These are phyloP conservation scores for Oxygymnocypris stewartii DNA, from an alignment of 2,113 vertebrate genomes.

Conservation along the genomic window DNA sequence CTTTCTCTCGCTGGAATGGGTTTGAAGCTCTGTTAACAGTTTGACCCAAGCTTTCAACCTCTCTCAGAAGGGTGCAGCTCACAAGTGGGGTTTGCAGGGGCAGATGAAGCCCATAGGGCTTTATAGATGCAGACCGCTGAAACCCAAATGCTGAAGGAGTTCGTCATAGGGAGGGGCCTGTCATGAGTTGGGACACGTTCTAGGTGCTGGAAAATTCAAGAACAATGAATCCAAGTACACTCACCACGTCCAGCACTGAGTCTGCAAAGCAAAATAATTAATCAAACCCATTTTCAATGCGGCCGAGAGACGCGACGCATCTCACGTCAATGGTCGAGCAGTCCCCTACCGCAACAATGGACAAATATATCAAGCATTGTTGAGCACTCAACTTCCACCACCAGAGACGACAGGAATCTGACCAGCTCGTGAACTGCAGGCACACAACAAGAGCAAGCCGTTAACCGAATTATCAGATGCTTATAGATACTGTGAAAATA, in stretches of 20 bases:
- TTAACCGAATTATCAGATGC: slow-evolving; percentile 27
- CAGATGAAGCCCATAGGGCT: slow-evolving; percentile 3
- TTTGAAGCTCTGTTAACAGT: slow-evolving; percentile 35
- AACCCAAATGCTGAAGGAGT: background rate
- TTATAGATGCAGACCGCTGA: background rate
- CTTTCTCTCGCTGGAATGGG: background rate
- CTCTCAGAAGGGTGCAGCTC: slow-evolving; percentile 28
- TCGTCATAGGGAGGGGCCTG: slow-evolving; percentile 44
- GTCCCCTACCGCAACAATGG: slow-evolving; percentile 40
- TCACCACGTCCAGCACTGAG: slow-evolving; percentile 39
- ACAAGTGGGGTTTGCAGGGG: slow-evolving; percentile 2
- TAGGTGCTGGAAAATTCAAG: slow-evolving; percentile 42
- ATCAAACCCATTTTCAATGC: slow-evolving; percentile 44
- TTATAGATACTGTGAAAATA: slow-evolving; percentile 35
- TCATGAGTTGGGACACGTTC: slow-evolving; percentile 48
- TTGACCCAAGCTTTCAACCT: slow-evolving; percentile 32
- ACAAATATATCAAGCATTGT: slow-evolving; percentile 38
- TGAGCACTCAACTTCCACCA: slow-evolving; percentile 20
- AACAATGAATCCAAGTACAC: slow-evolving; percentile 52
- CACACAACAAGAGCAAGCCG: slow-evolving; percentile 11
- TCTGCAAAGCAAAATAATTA: slow-evolving; percentile 42
- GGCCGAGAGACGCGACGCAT: slow-evolving; percentile 27
- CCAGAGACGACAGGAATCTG: slow-evolving; percentile 39
- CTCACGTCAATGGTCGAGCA: slow-evolving; percentile 22
- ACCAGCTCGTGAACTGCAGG: slow-evolving; percentile 38